A percentile compares a stretch with the other conserved stretches of the same genome.
Evolutionary conservation across 2,113 vertebrate genomes (phyloP).

Genomic region (Plecotus auritus): DNA sequence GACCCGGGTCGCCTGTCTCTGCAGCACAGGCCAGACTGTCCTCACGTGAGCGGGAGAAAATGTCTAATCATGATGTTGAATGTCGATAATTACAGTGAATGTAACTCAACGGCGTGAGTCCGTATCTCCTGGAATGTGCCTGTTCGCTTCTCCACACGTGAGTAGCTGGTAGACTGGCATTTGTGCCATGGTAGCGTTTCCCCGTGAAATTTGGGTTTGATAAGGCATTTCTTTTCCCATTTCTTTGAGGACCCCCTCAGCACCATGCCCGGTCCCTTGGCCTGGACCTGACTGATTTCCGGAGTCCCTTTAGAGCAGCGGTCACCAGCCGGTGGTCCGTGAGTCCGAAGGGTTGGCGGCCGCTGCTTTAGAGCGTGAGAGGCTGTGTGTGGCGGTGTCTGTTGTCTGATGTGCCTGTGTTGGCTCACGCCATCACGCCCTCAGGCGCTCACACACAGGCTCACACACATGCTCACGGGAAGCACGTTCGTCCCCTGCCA

Average conservation of each 20-base stretch:
- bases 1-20: neutral
- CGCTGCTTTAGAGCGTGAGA: too few relatives aligned
- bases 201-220: neutral
- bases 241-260: neutral
- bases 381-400: too few relatives aligned
- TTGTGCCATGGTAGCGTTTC: neutral
- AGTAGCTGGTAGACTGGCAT: neutral
- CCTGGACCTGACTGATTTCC: neutral
- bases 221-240: neutral
- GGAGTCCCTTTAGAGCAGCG: neutral
- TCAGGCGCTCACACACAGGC: neutral
- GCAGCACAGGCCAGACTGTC: neutral
- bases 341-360: too few relatives aligned
- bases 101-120: neutral
- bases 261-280: accelerated
- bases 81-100: neutral
- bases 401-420: accelerated
- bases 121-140: neutral
- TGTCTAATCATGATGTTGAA: neutral
- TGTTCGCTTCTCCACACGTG: neutral
- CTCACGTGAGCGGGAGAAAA: constrained; percentile 38
- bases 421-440: accelerated
- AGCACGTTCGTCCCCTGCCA: neutral
- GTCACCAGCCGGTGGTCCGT: too few relatives aligned
- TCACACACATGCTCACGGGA: neutral